Conservation (phyloP, 2,888 invertebrate genomes). For the Noctua pronuba region DNA sequence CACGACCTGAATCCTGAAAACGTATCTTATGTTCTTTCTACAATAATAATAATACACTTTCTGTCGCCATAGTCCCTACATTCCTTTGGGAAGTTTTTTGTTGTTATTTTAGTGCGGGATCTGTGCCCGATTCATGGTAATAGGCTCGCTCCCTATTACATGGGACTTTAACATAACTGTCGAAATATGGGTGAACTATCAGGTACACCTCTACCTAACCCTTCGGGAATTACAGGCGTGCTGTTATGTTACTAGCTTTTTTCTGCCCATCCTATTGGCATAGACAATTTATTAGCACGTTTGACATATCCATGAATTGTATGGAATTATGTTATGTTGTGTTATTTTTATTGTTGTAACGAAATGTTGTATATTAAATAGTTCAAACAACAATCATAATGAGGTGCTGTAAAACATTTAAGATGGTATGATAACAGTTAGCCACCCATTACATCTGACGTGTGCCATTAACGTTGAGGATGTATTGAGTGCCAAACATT, state of each 20-base stretch:
- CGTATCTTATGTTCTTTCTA: not conserved
- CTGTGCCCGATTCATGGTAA: not conserved
- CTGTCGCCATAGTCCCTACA: not conserved
- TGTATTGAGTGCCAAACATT: slow-evolving; percentile 57
- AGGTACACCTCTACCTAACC: not conserved
- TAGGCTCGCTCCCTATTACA: not conserved
- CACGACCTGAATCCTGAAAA: not conserved
- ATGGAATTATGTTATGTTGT: not conserved
- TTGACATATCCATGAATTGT: not conserved
- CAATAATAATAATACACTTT: not conserved
- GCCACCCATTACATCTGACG: slow-evolving; percentile 50
- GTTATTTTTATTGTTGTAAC: not conserved
- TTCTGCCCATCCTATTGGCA: not conserved
- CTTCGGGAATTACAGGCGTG: not conserved
- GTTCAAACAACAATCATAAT: slow-evolving; percentile 28
- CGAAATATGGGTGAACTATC: not conserved
- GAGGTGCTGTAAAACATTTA: slow-evolving; percentile 37
- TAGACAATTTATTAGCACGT: not conserved
- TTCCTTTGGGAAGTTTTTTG: not conserved
- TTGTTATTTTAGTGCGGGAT: not conserved
- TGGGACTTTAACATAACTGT: not conserved
- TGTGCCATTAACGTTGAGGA: slow-evolving; percentile 47
- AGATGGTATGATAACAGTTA: slow-evolving; percentile 48
- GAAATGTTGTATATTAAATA: not conserved
- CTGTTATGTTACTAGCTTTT: not conserved